Conservation (phyloP, 2,888 invertebrate species). For the Macropis europaea region DNA sequence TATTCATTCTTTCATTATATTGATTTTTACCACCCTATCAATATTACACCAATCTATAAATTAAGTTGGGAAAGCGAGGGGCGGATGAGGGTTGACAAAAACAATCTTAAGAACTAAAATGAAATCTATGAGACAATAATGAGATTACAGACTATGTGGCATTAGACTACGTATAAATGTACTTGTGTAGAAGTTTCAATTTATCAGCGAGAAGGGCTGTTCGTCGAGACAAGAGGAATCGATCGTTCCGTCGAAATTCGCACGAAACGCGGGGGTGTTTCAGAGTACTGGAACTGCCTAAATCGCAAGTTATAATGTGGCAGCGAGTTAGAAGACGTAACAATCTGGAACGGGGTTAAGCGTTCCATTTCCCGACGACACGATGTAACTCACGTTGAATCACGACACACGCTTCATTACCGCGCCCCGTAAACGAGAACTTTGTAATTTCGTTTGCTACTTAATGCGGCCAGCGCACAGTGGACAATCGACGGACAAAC, state of each 20-base stretch:
- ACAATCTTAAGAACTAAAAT: no score
- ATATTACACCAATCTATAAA: no score
- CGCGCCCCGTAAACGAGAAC: constrained; percentile 9
- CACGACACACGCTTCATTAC: constrained; percentile 34
- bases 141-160: no score
- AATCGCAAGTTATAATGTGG: constrained; percentile 9
- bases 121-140: no score
- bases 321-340: constrained; percentile 19
- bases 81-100: no score
- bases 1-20: no score
- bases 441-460: constrained; percentile 31
- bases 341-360: constrained; percentile 44
- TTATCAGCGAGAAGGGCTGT: no score
- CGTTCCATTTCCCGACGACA: constrained; percentile 22
- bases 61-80: no score
- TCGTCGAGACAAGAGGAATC: not conserved
- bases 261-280: no score
- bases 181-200: no score
- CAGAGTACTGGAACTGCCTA: not conserved
- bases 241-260: not conserved
- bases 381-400: constrained; percentile 33
- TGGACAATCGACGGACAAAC: not conserved
- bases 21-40: no score
- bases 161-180: no score
- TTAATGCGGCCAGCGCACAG: not conserved